Evolutionary conservation across 2,888 invertebrate genomes (phyloP), one percentile per base, ranked within the genome.

Genomic region (Phaonia tiefii): DNA sequence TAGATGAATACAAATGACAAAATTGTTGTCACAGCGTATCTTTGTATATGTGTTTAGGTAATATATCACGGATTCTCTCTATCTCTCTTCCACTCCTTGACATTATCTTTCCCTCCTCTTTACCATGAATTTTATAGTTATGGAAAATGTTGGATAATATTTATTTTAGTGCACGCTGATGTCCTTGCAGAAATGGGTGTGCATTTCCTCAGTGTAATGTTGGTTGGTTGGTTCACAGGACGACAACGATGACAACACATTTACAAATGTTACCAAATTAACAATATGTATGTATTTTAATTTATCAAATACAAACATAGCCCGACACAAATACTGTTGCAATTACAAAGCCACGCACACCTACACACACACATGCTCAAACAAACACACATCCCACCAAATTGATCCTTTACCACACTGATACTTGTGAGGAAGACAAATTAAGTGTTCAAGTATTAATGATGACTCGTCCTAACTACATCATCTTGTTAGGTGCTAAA

Each of bases 391-490:
- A n/a, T n/a, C n/a, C n/a, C n/a, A n/a, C n/a, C n/a, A n/a, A n/a
- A n/a, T n/a, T n/a, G n/a, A n/a, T n/a, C n/a, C 31, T 31, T 8
- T 31, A 31, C 31, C 8, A 31, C n/a, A 31, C 31, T 5, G 8
- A 5, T 31, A 31, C 31, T 31, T 31, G 31, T 31, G 31, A 31
- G 44, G 2, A 20, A 15, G 20, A 49, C 49, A 49, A 49, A 49
- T 20, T 49, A 49, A 20, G 20, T 49, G n/a, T 31, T 58, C 58
- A 26, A 58, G 2, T 86, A 88, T 87, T 89, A 88, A 88, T 86
- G 85, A 86, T 86, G 11, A n/a, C n/a, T n/a, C n/a, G n/a, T n/a
- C 87, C 87, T 89, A 87, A 87, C 87, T 87, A 87, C 86, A 86
- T 84, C 85, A 86, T 86, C 86, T 83, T 20, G 10, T n/a, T n/a